Percentiles rank a stretch among this genome's conserved stretches.
Evolutionary conservation across 1,140 invertebrate species (phyloP).

Genomic region (Maniola jurtina): DNA sequence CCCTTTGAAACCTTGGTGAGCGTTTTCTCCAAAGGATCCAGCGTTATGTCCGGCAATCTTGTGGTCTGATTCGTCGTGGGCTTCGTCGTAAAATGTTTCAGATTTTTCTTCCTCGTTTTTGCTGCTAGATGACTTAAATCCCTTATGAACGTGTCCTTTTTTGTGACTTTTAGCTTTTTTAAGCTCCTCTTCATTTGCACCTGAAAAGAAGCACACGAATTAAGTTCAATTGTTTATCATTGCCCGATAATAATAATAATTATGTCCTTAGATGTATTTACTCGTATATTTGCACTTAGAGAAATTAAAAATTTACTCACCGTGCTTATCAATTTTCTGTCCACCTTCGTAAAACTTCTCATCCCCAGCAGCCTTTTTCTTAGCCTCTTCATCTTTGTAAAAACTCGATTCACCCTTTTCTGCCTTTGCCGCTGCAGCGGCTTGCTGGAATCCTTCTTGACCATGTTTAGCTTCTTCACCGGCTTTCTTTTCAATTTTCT

Average conservation of each 20-base stretch:
- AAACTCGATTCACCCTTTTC: slow-evolving; percentile 79
- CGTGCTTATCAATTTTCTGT: slow-evolving; percentile 79
- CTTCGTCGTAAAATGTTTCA: slow-evolving; percentile 83
- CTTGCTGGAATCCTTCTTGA: slow-evolving; percentile 77
- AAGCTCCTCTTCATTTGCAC: slow-evolving; percentile 75
- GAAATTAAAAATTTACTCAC: slow-evolving; percentile 47
- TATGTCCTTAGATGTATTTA: neutral
- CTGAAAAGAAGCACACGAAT: slow-evolving; percentile 30
- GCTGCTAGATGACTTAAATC: slow-evolving; percentile 82
- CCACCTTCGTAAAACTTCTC: slow-evolving; percentile 79
- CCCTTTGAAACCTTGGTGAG: slow-evolving; percentile 78
- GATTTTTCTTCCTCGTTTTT: slow-evolving; percentile 84
- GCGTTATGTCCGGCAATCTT: slow-evolving; percentile 77
- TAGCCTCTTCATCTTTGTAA: slow-evolving; percentile 79
- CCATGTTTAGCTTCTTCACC: slow-evolving; percentile 77
- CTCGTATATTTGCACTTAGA: too few relatives aligned
- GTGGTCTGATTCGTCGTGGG: slow-evolving; percentile 81
- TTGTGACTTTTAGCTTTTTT: slow-evolving; percentile 81
- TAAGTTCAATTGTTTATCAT: too few relatives aligned
- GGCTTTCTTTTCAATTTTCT: slow-evolving; percentile 77
- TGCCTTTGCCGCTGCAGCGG: slow-evolving; percentile 70
- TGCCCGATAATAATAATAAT: too few relatives aligned
- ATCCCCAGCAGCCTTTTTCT: slow-evolving; percentile 79
- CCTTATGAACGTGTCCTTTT: slow-evolving; percentile 83
- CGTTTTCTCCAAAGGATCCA: slow-evolving; percentile 78